phyloP scores from a whole-genome alignment of 1,140 invertebrate genomes.

The Amyelois transitella region DNA sequence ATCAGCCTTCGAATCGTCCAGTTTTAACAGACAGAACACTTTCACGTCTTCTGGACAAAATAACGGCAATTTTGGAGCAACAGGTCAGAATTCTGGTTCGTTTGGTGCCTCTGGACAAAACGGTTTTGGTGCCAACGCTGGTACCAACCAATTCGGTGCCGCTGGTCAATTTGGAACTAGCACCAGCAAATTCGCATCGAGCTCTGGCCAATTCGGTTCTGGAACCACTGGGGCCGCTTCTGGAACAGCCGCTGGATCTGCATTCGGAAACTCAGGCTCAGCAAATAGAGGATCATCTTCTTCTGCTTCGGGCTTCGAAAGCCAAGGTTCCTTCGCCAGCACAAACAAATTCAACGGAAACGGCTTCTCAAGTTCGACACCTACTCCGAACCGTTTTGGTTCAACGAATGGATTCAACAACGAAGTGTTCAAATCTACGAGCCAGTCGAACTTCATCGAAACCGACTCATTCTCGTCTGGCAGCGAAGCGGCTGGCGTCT shows the following conservation, averaged over 20 bases:
- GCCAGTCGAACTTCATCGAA: slow-evolving; percentile 48
- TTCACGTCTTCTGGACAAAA: background rate
- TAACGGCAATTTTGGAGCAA: background rate
- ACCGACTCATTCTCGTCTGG: slow-evolving; percentile 51
- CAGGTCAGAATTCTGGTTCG: background rate
- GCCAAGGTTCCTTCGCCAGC: slow-evolving; percentile 7
- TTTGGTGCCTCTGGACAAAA: background rate
- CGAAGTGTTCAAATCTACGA: slow-evolving; percentile 31
- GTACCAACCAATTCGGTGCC: background rate
- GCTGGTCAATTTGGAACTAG: background rate
- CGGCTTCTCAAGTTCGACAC: slow-evolving; percentile 23
- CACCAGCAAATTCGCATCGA: background rate
- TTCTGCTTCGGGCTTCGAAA: slow-evolving; percentile 3
- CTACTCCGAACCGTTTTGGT: slow-evolving; percentile 22
- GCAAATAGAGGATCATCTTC: background rate
- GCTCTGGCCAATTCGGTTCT: background rate
- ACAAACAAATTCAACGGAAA: slow-evolving; percentile 19
- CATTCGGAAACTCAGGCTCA: slow-evolving; percentile 4
- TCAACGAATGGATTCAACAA: slow-evolving; percentile 13
- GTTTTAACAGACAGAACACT: background rate
- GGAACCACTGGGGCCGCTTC: background rate
- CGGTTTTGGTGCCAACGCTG: background rate
- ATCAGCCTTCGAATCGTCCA: background rate
- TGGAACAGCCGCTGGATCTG: too few species aligned
- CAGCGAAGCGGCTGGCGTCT: slow-evolving; percentile 35